Evolutionary conservation across 2,888 invertebrate species (phyloP).

Genomic region (Oxytorus armatus): DNA sequence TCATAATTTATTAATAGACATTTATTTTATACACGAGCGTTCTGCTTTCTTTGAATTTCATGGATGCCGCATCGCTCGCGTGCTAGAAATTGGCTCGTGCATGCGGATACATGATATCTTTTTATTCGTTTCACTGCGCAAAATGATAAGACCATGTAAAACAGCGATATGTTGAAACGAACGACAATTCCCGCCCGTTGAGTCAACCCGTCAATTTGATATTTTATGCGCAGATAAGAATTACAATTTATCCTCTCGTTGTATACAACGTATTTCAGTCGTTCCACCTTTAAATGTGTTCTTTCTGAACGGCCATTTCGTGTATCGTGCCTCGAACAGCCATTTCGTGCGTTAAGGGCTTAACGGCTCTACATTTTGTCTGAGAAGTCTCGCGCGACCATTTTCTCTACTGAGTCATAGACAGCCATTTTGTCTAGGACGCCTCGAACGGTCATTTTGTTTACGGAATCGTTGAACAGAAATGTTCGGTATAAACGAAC

Average conservation of each 20-base stretch:
- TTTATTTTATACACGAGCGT: constrained; percentile 31
- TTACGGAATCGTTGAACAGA: background rate
- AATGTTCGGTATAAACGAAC: too few relatives aligned
- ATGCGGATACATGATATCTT: constrained; percentile 35
- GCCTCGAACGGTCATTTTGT: background rate
- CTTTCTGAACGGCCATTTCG: too few relatives aligned
- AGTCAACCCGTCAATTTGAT: constrained; percentile 2
- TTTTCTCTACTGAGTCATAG: background rate
- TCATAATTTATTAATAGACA: constrained; percentile 63
- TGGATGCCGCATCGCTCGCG: constrained; percentile 13
- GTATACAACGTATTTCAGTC: too few relatives aligned
- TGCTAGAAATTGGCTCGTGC: constrained; percentile 39
- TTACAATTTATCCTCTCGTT: too few relatives aligned
- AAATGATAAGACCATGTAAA: constrained; percentile 43
- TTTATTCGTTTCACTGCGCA: constrained; percentile 49
- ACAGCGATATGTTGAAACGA: background rate
- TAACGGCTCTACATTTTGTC: too few relatives aligned
- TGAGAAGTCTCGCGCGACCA: background rate
- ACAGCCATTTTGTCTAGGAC: too few relatives aligned
- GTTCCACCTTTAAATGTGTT: too few relatives aligned
- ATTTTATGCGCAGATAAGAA: background rate
- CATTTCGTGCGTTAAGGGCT: too few relatives aligned
- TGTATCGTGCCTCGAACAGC: background rate
- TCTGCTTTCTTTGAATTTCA: constrained; percentile 53
- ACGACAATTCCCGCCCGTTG: constrained; percentile 13